A percentile compares a stretch with the other conserved stretches of the same genome.
Evolutionary conservation across 2,888 invertebrate species (phyloP).

Genomic region (Troides helena): DNA sequence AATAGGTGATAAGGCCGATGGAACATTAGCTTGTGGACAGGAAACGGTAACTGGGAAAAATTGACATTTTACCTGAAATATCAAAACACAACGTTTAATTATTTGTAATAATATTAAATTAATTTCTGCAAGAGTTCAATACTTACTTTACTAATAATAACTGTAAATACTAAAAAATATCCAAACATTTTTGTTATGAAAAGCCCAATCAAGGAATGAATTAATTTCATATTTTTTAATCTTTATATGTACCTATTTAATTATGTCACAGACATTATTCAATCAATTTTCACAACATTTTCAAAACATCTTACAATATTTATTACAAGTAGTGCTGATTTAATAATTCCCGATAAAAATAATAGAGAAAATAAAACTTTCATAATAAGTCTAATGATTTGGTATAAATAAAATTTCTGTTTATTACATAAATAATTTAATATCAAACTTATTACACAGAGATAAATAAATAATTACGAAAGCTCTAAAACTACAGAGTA

Average conservation of each 20-base stretch:
- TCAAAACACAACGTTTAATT: not conserved
- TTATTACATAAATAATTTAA: conserved; percentile 15
- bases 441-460: conserved; percentile 8
- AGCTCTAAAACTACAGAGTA: conserved; percentile 38
- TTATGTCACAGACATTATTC: conserved; percentile 27
- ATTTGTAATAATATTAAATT: not conserved
- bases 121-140: conserved; percentile 3
- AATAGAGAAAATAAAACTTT: too few species aligned
- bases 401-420: not conserved
- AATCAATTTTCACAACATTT: conserved; percentile 25
- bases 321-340: not conserved
- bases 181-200: conserved; percentile 15
- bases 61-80: conserved; percentile 24
- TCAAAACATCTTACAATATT: conserved; percentile 12
- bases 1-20: not conserved
- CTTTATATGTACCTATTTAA: conserved; percentile 35
- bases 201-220: conserved; percentile 8
- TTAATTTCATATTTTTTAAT: conserved; percentile 3
- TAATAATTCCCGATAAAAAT: too few species aligned
- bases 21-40: conserved; percentile 10
- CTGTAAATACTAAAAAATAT: conserved; percentile 10
- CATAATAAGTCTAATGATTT: not conserved
- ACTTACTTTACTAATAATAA: conserved; percentile 33
- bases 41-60: conserved; percentile 15
- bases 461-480: conserved; percentile 24